phyloP scores from a whole-genome alignment of 2,888 invertebrate genomes.

The Catonia carolina region DNA sequence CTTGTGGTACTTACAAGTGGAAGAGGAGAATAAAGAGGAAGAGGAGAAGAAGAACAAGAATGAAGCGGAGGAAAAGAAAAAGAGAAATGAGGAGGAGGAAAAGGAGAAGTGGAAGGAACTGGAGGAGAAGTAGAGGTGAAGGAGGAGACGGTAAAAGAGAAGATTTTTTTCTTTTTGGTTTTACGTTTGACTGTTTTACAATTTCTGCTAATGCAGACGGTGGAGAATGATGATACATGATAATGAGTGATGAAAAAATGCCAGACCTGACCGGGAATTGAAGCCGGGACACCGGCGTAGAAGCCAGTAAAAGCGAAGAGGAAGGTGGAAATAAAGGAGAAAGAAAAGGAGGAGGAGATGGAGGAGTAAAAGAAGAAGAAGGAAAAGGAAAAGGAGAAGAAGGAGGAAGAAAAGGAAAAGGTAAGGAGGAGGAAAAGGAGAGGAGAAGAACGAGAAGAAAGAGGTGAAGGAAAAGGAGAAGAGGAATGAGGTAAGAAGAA shows the following conservation, averaged over 20 bases:
- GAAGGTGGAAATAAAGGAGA: not conserved
- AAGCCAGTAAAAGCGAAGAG: not conserved
- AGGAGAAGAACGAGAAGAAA: not conserved
- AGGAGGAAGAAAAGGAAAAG: not conserved
- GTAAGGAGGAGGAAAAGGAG: not conserved
- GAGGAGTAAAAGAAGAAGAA: not conserved
- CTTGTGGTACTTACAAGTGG: too few relatives aligned
- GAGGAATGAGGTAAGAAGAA: not conserved
- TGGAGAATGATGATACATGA: too few relatives aligned
- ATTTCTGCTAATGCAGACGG: too few relatives aligned
- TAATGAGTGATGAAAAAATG: too few relatives aligned
- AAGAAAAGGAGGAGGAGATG: not conserved
- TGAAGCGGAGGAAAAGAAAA: too few relatives aligned
- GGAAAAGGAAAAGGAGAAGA: not conserved
- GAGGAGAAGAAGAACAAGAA: too few relatives aligned
- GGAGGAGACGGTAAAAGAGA: not conserved
- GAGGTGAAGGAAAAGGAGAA: not conserved
- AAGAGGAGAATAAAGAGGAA: too few relatives aligned
- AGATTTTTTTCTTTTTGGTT: too few relatives aligned
- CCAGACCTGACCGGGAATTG: too few relatives aligned
- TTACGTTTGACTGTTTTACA: too few relatives aligned
- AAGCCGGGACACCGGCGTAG: too few relatives aligned
- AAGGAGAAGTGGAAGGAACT: not conserved
- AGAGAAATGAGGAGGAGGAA: too few relatives aligned
- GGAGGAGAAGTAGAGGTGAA: not conserved